phyloP scores from a whole-genome alignment of 2,113 vertebrate species.

The Neotragus moschatus region DNA sequence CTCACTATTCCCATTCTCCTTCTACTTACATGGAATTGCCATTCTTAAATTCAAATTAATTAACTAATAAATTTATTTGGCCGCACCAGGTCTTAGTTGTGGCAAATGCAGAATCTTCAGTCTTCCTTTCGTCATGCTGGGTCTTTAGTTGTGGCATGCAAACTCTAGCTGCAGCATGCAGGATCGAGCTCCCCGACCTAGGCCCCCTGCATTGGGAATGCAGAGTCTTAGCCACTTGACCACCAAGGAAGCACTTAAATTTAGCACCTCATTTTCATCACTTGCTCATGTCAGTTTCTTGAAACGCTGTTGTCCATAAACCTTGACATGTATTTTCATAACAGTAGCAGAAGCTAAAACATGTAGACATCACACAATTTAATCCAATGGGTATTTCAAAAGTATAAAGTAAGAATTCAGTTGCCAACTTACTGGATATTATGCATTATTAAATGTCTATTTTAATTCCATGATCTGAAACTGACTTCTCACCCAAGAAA shows the following conservation, averaged over 20 bases:
- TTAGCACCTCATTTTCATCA: neutral
- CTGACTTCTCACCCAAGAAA: slow-evolving; percentile 40
- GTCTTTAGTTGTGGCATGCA: neutral
- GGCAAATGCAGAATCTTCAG: neutral
- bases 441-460: neutral
- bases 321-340: neutral
- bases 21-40: neutral
- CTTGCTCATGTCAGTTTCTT: slow-evolving; percentile 8
- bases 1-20: neutral
- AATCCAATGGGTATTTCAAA: slow-evolving; percentile 11
- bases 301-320: neutral
- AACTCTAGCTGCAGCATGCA: neutral
- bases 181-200: neutral
- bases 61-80: neutral
- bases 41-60: neutral
- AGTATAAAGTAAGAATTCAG: neutral
- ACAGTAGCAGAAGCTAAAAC: neutral
- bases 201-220: neutral
- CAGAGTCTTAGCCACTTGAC: neutral
- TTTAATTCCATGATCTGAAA: slow-evolving; percentile 11
- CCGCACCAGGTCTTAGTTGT: neutral
- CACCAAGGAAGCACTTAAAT: neutral
- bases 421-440: neutral
- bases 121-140: neutral
- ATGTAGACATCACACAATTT: neutral